A percentile compares a stretch with the other conserved stretches of the same genome.
Evolutionary conservation across 2,888 invertebrate genomes (phyloP).

Genomic region (Lasioglossum lativentre): DNA sequence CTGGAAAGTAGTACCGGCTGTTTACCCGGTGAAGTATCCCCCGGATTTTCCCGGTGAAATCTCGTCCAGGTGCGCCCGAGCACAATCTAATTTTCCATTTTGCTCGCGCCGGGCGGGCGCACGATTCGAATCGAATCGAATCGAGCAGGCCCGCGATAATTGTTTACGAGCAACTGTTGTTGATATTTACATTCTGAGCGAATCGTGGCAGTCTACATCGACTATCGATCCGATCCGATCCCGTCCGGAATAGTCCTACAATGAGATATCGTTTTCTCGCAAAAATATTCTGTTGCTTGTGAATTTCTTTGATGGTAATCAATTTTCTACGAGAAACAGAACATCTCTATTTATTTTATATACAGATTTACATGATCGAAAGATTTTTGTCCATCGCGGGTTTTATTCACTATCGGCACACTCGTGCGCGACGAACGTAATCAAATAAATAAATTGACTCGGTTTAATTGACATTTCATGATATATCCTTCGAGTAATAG

Average conservation of each 20-base stretch:
- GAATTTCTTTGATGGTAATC: neutral
- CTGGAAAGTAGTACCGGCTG: conserved; percentile 23
- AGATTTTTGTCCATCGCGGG: no score
- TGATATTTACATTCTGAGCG: neutral
- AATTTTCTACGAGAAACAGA: no score
- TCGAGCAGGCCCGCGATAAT: neutral
- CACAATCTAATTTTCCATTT: conserved; percentile 7
- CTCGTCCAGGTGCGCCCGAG: neutral
- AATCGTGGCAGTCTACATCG: neutral
- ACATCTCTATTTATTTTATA: neutral
- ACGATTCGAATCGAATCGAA: neutral
- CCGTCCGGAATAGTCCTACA: neutral
- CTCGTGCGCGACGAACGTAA: neutral
- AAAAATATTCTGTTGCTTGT: neutral
- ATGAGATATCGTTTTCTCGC: neutral
- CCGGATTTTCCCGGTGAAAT: conserved; percentile 2
- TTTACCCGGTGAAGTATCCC: conserved; percentile 12
- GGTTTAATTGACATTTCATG: neutral
- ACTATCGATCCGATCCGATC: neutral
- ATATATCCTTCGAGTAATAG: neutral
- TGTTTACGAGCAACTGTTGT: neutral
- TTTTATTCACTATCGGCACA: neutral
- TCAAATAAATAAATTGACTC: neutral
- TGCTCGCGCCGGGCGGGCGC: neutral
- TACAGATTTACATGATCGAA: neutral